phyloP scores from a whole-genome alignment of 2,888 invertebrate genomes.

The Odontomyia ornata region DNA sequence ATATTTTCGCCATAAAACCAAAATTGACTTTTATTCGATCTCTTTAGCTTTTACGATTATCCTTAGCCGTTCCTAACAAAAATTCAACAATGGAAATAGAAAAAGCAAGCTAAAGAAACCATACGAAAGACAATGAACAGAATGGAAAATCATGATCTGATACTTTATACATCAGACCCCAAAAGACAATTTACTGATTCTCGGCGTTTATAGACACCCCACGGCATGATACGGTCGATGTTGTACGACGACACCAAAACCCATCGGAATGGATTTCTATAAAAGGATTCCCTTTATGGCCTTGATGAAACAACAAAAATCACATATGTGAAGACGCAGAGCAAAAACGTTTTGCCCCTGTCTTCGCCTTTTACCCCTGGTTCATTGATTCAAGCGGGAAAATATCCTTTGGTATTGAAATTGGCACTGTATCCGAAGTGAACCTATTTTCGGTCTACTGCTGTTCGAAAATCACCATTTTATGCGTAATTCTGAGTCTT shows the following conservation, averaged over 20 bases:
- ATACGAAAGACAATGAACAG: constrained; percentile 17
- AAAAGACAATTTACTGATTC: constrained; percentile 50
- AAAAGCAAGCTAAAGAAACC: constrained; percentile 6
- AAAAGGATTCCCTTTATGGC: constrained; percentile 50
- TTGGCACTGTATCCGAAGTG: constrained; percentile 6
- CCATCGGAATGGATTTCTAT: constrained; percentile 46
- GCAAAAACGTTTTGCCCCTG: neutral
- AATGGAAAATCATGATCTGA: constrained; percentile 44
- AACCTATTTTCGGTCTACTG: constrained; percentile 20
- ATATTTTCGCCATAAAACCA: constrained; percentile 49
- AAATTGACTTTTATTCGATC: constrained; percentile 51
- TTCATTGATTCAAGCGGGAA: constrained; percentile 4
- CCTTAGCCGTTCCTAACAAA: neutral
- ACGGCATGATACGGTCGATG: neutral
- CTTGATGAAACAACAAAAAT: constrained; percentile 50
- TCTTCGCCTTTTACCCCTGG: neutral
- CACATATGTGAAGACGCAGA: constrained; percentile 41
- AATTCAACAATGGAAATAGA: constrained; percentile 7
- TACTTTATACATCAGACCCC: constrained; percentile 40
- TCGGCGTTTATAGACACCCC: constrained; percentile 47
- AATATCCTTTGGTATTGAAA: constrained; percentile 37
- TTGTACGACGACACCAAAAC: neutral
- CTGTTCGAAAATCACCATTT: constrained; percentile 36
- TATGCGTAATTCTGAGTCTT: constrained; percentile 26
- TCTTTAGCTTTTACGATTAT: constrained; percentile 48